phyloP scores from a whole-genome alignment of 2,888 invertebrate genomes.

The Herminia tarsipennalis region DNA sequence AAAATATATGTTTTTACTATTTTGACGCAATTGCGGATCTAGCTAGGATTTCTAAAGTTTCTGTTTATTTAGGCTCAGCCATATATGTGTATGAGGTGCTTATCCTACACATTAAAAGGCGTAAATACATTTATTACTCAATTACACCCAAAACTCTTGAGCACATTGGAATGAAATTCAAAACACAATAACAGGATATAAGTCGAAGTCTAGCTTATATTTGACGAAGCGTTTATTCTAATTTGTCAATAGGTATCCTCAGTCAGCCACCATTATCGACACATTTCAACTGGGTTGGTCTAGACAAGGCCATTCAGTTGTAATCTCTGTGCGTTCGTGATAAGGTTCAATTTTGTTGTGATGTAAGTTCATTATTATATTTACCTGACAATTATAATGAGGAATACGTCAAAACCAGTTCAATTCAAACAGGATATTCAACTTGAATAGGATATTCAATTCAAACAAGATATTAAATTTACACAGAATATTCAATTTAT shows the following conservation, averaged over 20 bases:
- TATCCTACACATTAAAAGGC: too few species aligned
- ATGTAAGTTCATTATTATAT: not conserved
- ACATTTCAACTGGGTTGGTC: constrained; percentile 50
- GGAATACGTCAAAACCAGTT: not conserved
- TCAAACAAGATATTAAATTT: too few species aligned
- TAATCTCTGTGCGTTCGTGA: constrained; percentile 25
- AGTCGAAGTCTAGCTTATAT: constrained; percentile 37
- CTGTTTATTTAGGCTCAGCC: too few species aligned
- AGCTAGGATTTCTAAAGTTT: too few species aligned
- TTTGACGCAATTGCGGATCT: too few species aligned
- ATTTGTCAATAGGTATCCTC: constrained; percentile 54
- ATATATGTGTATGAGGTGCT: too few species aligned
- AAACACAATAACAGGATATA: not conserved
- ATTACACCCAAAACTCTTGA: too few species aligned
- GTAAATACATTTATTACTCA: too few species aligned
- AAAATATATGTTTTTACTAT: too few species aligned
- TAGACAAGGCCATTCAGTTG: constrained; percentile 13
- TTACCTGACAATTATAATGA: not conserved
- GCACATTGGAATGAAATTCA: not conserved
- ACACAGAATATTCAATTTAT: too few species aligned
- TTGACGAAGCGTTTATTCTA: constrained; percentile 50
- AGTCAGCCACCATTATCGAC: constrained; percentile 57
- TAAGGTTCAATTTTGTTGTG: constrained; percentile 3
- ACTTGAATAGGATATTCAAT: too few species aligned
- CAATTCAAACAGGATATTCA: too few species aligned